Evolutionary conservation across 2,797 vertebrate species (phyloP).

Genomic region (Dipus sagitta): DNA sequence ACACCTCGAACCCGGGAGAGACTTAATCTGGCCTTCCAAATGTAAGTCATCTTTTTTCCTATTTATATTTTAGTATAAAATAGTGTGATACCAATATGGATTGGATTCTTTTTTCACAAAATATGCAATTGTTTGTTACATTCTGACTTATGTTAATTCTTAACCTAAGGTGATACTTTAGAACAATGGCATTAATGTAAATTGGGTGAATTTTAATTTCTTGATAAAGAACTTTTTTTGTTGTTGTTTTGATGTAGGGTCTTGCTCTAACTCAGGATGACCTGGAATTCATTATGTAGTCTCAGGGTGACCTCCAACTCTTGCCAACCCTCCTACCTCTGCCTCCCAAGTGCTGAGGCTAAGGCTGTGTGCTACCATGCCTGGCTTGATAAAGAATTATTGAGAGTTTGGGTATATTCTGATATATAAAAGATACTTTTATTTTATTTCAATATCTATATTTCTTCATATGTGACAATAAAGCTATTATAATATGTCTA

Average conservation of each 20-base stretch:
- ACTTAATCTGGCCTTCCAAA: constrained; percentile 77
- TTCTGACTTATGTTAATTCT: constrained; percentile 6
- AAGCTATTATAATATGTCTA: constrained; percentile 46
- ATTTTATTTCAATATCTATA: constrained; percentile 46
- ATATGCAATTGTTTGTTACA: not conserved
- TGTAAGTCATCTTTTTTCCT: constrained; percentile 82
- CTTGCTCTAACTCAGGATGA: no score
- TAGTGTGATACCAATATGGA: constrained; percentile 13
- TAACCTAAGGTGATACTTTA: not conserved
- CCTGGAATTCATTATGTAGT: no score
- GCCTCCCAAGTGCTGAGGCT: no score
- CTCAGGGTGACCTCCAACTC: no score
- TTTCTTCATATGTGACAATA: constrained; percentile 47
- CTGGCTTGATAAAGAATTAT: not conserved
- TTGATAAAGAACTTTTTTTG: not conserved
- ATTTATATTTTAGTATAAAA: not conserved
- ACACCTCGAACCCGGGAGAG: constrained; percentile 40
- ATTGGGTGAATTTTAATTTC: constrained; percentile 35
- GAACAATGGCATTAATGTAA: constrained; percentile 19
- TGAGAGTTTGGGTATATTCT: constrained; percentile 50
- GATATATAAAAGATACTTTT: constrained; percentile 51
- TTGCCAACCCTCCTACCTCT: no score
- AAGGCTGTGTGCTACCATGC: no score
- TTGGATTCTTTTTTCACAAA: constrained; percentile 8
- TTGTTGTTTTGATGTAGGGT: no score